Evolutionary conservation across 1,140 invertebrate genomes (phyloP).

Genomic region (Mesaphorura yosii): DNA sequence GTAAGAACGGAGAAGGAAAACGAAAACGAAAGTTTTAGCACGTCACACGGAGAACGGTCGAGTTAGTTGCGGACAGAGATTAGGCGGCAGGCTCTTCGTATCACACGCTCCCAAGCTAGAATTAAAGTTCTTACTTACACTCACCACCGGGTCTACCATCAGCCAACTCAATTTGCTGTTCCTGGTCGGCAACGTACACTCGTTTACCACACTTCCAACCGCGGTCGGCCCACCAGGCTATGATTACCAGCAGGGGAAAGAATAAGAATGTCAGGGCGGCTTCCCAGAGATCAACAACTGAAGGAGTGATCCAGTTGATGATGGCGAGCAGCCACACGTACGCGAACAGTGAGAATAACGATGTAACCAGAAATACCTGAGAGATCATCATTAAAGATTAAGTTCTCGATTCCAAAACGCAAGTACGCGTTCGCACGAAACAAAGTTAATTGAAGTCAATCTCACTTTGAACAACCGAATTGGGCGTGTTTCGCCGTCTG

Average conservation of each 20-base stretch:
- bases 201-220: constrained; percentile 35
- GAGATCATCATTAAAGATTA: constrained; percentile 15
- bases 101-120: too few relatives aligned
- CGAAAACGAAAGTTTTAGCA: too few relatives aligned
- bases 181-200: constrained; percentile 25
- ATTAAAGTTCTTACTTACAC: too few relatives aligned
- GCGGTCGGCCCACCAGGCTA: constrained; percentile 45
- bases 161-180: constrained; percentile 39
- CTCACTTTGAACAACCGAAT: constrained; percentile 43
- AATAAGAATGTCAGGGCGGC: constrained; percentile 48
- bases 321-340: constrained; percentile 55
- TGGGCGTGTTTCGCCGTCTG: constrained; percentile 39
- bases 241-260: constrained; percentile 44
- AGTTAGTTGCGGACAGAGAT: too few relatives aligned
- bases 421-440: background rate
- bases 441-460: background rate
- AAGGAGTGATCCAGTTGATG: constrained; percentile 39
- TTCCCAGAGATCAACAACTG: constrained; percentile 51
- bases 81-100: too few relatives aligned
- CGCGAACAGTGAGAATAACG: constrained; percentile 47
- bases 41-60: too few relatives aligned
- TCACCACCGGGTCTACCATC: constrained; percentile 34
- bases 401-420: background rate
- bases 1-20: too few relatives aligned
- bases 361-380: constrained; percentile 47